phyloP scores from a whole-genome alignment of 2,888 invertebrate species.

The Tanypteryx hageni region DNA sequence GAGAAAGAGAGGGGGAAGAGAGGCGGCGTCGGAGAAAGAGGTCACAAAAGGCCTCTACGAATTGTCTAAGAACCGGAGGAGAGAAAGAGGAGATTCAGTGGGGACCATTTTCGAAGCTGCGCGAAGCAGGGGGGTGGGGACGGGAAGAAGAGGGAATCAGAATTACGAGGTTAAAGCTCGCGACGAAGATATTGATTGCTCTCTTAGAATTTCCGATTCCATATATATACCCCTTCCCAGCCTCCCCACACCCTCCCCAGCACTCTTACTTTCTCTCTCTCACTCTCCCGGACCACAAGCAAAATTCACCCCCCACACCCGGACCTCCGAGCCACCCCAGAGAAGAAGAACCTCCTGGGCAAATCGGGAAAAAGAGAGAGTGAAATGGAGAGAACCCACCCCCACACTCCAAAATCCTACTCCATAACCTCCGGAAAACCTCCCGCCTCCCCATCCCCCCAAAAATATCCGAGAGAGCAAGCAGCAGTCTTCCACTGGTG shows the following conservation, averaged over 20 bases:
- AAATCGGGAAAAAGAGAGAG: not conserved
- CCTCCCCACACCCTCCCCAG: not conserved
- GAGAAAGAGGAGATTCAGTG: not conserved
- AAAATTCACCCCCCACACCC: slow-evolving; percentile 11
- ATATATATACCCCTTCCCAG: not conserved
- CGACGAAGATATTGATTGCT: slow-evolving; percentile 53
- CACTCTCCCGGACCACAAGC: slow-evolving; percentile 18
- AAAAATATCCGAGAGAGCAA: not conserved
- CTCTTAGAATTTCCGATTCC: slow-evolving; percentile 26
- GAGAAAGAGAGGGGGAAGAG: not conserved
- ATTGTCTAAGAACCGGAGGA: not conserved
- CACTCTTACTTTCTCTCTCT: not conserved
- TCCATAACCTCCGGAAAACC: slow-evolving; percentile 14
- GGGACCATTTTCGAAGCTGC: slow-evolving; percentile 28
- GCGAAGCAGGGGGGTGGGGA: not conserved
- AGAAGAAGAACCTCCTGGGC: slow-evolving; percentile 48
- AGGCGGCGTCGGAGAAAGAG: not conserved
- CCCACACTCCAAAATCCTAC: slow-evolving; percentile 7
- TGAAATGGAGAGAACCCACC: not conserved
- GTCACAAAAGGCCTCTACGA: slow-evolving; percentile 25
- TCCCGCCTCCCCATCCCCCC: not conserved
- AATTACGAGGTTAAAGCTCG: slow-evolving; percentile 51
- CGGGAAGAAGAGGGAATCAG: slow-evolving; percentile 8
- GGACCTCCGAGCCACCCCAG: not conserved
- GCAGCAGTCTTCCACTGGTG: not conserved